A percentile compares a stretch with the other conserved stretches of the same genome.
Conservation (phyloP, 64 coral and sea anemone genomes). For the Platygyra sinensis region DNA sequence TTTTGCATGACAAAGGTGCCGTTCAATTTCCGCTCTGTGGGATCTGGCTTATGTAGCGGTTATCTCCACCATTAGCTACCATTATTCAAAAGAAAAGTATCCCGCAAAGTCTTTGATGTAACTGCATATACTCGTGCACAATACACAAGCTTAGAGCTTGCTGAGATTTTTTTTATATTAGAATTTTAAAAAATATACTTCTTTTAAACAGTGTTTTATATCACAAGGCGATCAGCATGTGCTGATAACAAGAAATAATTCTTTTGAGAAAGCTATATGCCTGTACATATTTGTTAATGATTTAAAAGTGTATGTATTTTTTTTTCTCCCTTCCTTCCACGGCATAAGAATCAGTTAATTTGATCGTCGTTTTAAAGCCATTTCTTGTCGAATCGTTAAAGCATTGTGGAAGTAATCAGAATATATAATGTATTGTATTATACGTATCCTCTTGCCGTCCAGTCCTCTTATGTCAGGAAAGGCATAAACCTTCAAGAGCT, state of each 20-base stretch:
- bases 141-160: neutral
- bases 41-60: neutral
- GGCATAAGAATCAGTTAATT: neutral
- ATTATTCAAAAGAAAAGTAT: neutral
- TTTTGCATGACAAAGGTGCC: slow-evolving; percentile 9
- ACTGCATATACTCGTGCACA: neutral
- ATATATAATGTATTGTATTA: neutral
- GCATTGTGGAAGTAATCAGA: neutral
- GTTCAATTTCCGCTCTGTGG: slow-evolving; percentile 6
- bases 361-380: neutral
- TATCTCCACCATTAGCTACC: neutral
- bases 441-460: neutral
- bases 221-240: neutral
- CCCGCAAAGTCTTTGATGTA: neutral
- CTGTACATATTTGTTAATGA: neutral
- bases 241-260: neutral
- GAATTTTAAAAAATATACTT: neutral
- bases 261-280: neutral
- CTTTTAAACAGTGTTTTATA: neutral
- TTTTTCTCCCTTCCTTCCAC: neutral
- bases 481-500: neutral
- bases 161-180: neutral
- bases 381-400: neutral
- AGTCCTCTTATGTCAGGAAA: neutral
- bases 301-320: neutral